Percentiles rank a stretch among this genome's conserved stretches.
phyloP scores from a whole-genome alignment of 2,113 vertebrate genomes.

The Macroglossus sobrinus region DNA sequence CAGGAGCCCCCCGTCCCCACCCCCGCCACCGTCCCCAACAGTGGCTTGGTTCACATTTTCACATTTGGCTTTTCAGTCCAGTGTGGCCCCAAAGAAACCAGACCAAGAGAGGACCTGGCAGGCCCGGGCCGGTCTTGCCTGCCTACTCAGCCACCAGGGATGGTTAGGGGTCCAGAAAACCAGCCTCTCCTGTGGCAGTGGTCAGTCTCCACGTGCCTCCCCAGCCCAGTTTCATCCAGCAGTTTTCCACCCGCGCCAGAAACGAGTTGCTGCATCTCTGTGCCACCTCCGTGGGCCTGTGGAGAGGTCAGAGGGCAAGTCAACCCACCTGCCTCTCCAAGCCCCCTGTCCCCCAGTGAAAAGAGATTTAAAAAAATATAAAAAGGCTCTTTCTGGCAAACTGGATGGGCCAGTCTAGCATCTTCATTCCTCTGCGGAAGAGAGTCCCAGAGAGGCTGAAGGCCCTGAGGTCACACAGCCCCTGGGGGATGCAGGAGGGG shows the following conservation, averaged over 20 bases:
- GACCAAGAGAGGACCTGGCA: neutral
- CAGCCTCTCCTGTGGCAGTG: neutral
- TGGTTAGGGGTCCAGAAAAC: no score
- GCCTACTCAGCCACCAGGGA: no score
- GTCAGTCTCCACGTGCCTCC: fast-evolving
- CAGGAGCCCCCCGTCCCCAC: no score
- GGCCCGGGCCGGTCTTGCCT: neutral
- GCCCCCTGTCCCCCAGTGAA: neutral
- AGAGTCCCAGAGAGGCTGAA: neutral
- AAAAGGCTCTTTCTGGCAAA: neutral
- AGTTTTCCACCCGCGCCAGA: neutral
- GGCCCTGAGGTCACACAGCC: neutral
- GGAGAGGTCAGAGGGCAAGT: no score
- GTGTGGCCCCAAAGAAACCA: neutral
- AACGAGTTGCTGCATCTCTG: fast-evolving
- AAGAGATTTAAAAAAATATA: neutral
- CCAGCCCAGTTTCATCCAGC: neutral
- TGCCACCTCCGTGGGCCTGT: neutral
- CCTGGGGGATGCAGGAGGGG: no score
- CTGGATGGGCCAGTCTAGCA: neutral
- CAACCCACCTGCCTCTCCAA: neutral
- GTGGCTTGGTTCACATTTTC: neutral
- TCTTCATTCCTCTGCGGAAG: neutral
- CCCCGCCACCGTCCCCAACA: neutral
- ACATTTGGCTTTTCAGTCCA: neutral